Evolutionary conservation across 2,113 vertebrate species (phyloP), one percentile per base, ranked within the genome.

Genomic region (Brachypteracias leptosomus): DNA sequence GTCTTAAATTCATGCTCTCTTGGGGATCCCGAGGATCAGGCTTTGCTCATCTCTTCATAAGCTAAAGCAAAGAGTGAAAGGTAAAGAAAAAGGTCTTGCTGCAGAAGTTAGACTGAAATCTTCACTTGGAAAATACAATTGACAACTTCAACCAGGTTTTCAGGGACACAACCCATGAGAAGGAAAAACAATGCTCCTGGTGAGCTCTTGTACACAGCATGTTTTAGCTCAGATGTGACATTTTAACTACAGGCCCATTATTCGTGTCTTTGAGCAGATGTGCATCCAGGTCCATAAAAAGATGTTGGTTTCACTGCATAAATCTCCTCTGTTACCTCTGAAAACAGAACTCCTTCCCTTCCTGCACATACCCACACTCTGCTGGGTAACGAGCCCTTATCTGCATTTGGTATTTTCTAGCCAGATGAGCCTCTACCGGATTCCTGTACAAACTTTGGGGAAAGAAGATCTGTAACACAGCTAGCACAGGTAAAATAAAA

Each of bases 401-500:
- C 81, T 96, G 94, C 83, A 89, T 83, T 79, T 79, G 70, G 21
- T 92, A 83, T 88, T 61, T 94, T 97, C n/a, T 76, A 98, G 97
- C 31, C 90, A 90, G 95, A 95, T 79, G 85, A 92, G 83, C 75
- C 15, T 75, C 21, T 35, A 46, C 11, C 44, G 38, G 80, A 88
- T 11, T 93, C 73, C 58, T 46, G 38, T 36, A 19, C 54, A 9
- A 87, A 80, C 15, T 26, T 91, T 31, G 92, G 93, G 87, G 97
- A 97, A 95, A 97, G 97, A 47, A 81, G 98, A 94, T 98, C 98
- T 36, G 73, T 99, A 78, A 88, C 88, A 55, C 94, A 88, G 74
- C 96, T 99, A 36, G 97, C 98, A 14, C 98, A 99, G 99, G 99
- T 99, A 98, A 31, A 36, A 28, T 38, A 42, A 52, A 42, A 42